A percentile compares a stretch with the other conserved stretches of the same genome.
Conservation (phyloP, 1,140 invertebrate species). For the Polypedilum pembai region DNA sequence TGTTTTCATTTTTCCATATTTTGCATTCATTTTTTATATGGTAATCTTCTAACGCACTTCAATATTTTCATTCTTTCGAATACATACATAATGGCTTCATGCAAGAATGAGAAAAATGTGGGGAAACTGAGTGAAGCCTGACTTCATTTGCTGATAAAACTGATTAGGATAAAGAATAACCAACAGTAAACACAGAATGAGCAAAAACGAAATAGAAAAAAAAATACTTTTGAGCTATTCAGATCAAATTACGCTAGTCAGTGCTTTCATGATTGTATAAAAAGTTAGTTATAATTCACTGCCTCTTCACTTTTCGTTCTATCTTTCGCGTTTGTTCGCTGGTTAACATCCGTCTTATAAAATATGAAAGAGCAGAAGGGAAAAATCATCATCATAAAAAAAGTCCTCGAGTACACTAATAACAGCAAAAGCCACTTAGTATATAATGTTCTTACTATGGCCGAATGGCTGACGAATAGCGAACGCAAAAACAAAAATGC, state of each 20-base stretch:
- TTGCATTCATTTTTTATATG: no score
- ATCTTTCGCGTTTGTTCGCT: no score
- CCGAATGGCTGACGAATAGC: neutral
- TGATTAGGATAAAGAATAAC: neutral
- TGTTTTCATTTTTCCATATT: no score
- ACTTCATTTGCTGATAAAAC: neutral
- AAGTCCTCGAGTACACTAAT: neutral
- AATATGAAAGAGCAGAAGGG: neutral
- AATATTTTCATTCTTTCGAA: no score
- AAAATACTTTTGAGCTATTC: neutral
- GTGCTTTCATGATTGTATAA: neutral
- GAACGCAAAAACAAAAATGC: neutral
- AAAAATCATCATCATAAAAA: constrained; percentile 9
- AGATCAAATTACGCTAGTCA: neutral
- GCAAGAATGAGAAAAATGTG: neutral
- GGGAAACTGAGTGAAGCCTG: neutral
- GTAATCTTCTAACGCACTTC: no score
- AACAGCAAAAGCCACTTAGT: no score
- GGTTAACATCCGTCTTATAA: no score
- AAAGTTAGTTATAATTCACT: neutral
- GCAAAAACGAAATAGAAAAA: neutral
- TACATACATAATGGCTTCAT: neutral
- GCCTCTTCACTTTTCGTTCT: neutral
- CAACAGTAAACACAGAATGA: neutral
- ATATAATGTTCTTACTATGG: neutral